phyloP scores from a whole-genome alignment of 1,140 invertebrate species.

The Drosophila punjabiensis region DNA sequence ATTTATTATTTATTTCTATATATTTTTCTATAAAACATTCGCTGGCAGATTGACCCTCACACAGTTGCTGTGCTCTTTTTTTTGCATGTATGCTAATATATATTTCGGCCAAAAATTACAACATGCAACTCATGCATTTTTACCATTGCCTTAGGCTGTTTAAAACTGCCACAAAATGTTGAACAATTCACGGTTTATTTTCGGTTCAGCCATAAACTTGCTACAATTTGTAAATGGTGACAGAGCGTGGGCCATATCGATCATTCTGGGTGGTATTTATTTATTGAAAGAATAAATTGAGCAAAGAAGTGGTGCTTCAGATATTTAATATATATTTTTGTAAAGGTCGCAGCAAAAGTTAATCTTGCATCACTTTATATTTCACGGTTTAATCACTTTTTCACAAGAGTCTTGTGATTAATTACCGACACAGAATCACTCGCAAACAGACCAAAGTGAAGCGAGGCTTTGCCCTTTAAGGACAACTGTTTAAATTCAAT shows the following conservation, averaged over 20 bases:
- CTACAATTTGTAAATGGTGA: slow-evolving; percentile 13
- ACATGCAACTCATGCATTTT: slow-evolving; percentile 36
- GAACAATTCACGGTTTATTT: slow-evolving; percentile 26
- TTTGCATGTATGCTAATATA: slow-evolving; percentile 18
- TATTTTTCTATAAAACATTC: neutral
- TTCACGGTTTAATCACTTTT: slow-evolving; percentile 5
- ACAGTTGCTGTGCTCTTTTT: neutral
- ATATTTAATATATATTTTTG: neutral
- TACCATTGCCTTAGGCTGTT: slow-evolving; percentile 8
- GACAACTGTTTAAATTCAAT: slow-evolving; percentile 41
- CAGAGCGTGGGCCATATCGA: slow-evolving; percentile 11
- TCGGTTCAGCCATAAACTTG: slow-evolving; percentile 8
- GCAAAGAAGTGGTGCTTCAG: neutral
- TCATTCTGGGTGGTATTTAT: slow-evolving; percentile 9
- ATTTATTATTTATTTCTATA: slow-evolving; percentile 12
- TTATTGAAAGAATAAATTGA: neutral
- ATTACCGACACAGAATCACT: slow-evolving; percentile 5
- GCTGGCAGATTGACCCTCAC: neutral
- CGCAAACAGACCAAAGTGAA: neutral
- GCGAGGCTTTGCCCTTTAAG: slow-evolving; percentile 13
- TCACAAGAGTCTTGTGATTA: slow-evolving; percentile 11
- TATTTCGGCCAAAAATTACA: slow-evolving; percentile 21
- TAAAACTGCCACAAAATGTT: slow-evolving; percentile 39
- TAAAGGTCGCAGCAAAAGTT: neutral
- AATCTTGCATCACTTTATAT: neutral